Base-by-base conservation (phyloP, 2,888 invertebrate species). In the Griposia aprilina region DNA sequence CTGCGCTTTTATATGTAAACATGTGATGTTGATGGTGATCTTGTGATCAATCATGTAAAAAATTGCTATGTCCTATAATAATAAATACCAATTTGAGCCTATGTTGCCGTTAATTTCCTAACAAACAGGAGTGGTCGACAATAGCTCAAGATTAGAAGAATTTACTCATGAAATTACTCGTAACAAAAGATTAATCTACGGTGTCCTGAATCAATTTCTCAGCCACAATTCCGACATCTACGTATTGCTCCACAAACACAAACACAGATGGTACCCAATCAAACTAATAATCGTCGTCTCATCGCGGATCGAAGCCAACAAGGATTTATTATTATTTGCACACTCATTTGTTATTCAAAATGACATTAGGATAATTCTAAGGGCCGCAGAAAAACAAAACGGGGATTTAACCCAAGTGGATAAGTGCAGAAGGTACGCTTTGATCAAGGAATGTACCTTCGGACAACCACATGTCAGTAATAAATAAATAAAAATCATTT, bases 301-400 rank as follows among this genome's bases (percentile, higher is more conserved):
- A 17, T 65, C 83, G n/a, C 62, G 8, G 45, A 66, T 72, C 57
- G 30, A 76, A 26, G 11, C 55, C 66, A 74, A 84, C 76, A 45
- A 66, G 71, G 74, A 88, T 87, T 85, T 84, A 82, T 78, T 86
- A 76, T 80, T 88, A 86, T 81, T 88, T 74, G 66, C 68, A 62
- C n/a, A 62, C 78, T 71, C 62, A 85, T 88, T 89, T 88, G 88
- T 86, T 88, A 88, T 88, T 89, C 89, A 89, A 87, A 88, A 83
- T 70, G 76, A 73, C 78, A 87, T 89, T 86, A 82, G 76, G 71
- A 78, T 77, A 80, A 85, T 81, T 85, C 76, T 74, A 65, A 62
- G 78, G 69, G 66, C 59, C 57, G 41, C 26, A 65, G 65, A 80
- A 86, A 85, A 89, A 82, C 83, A 78, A 71, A 87, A 81, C 70